Conservation (phyloP, 2,797 vertebrate species). For the Emys orbicularis region DNA sequence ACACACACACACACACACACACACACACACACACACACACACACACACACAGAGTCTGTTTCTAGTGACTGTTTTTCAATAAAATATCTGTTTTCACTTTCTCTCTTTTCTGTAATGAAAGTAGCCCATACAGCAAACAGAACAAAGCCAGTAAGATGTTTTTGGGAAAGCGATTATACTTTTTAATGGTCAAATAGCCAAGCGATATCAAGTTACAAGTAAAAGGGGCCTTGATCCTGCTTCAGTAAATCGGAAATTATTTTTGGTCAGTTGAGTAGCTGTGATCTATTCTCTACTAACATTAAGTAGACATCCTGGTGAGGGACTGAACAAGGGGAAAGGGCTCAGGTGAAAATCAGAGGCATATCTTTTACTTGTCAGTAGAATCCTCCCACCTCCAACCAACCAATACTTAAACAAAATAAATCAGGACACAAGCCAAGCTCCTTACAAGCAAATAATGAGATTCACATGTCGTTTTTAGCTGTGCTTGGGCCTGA, state of each 20-base stretch:
- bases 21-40: background rate
- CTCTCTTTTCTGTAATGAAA: background rate
- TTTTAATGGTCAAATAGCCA: background rate
- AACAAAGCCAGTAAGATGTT: background rate
- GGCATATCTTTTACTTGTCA: background rate
- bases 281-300: background rate
- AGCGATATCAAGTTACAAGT: background rate
- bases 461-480: background rate
- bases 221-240: accelerated
- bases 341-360: background rate
- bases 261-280: background rate
- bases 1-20: background rate
- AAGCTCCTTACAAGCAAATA: background rate
- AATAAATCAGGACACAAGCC: background rate
- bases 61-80: background rate
- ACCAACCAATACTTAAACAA: background rate
- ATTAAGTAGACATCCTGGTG: background rate
- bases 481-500: background rate
- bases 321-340: background rate
- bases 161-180: background rate
- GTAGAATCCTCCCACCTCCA: background rate
- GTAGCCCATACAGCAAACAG: background rate
- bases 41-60: accelerated
- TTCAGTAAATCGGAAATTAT: background rate
- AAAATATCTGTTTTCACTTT: background rate